phyloP scores from a whole-genome alignment of 2,888 invertebrate species.

The Latrodectus hesperus region DNA sequence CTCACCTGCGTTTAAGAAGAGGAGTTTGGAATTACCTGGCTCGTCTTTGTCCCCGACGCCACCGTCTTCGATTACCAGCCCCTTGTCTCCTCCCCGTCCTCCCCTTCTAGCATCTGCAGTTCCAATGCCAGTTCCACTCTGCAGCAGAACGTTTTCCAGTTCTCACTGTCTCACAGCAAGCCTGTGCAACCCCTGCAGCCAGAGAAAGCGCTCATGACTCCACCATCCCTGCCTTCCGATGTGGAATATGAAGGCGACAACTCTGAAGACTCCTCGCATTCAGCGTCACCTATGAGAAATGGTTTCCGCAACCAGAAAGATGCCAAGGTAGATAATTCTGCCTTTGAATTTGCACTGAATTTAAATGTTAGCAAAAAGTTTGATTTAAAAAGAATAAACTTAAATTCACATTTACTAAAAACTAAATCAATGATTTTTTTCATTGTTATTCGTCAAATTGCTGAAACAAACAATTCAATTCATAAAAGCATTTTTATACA shows the following conservation, averaged over 20 bases:
- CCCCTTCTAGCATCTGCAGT: conserved; percentile 64
- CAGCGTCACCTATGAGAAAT: conserved; percentile 52
- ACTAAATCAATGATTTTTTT: not conserved
- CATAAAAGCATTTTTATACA: not conserved
- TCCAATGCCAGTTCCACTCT: conserved; percentile 55
- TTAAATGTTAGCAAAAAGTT: too few species aligned
- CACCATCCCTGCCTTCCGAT: conserved; percentile 58
- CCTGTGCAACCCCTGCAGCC: conserved; percentile 69
- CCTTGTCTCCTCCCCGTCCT: conserved; percentile 64
- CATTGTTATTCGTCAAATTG: not conserved
- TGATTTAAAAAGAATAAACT: not conserved
- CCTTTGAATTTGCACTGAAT: too few species aligned
- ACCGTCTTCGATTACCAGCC: conserved; percentile 57
- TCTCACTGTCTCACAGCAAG: conserved; percentile 72
- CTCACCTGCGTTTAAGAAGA: conserved; percentile 87
- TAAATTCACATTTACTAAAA: not conserved
- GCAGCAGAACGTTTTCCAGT: conserved; percentile 66
- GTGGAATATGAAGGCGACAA: conserved; percentile 56
- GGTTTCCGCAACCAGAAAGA: conserved; percentile 20
- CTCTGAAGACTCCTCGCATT: conserved; percentile 58
- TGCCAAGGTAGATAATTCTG: conserved; percentile 10
- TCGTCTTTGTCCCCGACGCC: conserved; percentile 79
- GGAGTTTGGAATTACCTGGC: conserved; percentile 76
- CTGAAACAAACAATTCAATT: not conserved
- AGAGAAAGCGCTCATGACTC: conserved; percentile 68